A percentile compares a stretch with the other conserved stretches of the same genome.
phyloP scores from a whole-genome alignment of 2,797 vertebrate species.

The Lateolabrax maculatus region DNA sequence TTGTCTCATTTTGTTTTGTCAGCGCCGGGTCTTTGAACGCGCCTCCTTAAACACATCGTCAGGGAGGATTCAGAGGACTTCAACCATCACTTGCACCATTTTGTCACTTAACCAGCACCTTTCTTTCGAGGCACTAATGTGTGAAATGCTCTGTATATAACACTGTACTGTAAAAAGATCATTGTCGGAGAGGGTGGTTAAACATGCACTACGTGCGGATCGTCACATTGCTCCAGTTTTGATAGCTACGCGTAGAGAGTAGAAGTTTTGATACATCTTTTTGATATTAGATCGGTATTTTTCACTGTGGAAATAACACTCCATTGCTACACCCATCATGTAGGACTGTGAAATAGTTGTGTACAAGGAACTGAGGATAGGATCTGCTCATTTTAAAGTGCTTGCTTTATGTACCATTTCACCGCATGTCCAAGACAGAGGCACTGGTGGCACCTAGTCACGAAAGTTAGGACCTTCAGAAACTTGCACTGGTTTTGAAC shows the following conservation, averaged over 20 bases:
- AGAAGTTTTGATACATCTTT: slow-evolving; percentile 77
- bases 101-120: slow-evolving; percentile 74
- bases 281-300: slow-evolving; percentile 79
- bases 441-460: too few relatives aligned
- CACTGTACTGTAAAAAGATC: slow-evolving; percentile 62
- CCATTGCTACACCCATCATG: slow-evolving; percentile 15
- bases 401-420: slow-evolving; percentile 5
- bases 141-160: slow-evolving; percentile 66
- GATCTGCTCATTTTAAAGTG: slow-evolving; percentile 5
- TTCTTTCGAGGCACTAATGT: slow-evolving; percentile 68
- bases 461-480: neutral
- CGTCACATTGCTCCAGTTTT: slow-evolving; percentile 55
- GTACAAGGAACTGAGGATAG: neutral
- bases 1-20: neutral
- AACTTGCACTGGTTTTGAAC: neutral
- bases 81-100: slow-evolving; percentile 57
- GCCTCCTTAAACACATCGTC: slow-evolving; percentile 15
- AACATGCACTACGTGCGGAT: slow-evolving; percentile 56
- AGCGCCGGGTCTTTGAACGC: slow-evolving; percentile 40
- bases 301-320: slow-evolving; percentile 54
- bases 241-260: slow-evolving; percentile 60
- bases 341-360: slow-evolving; percentile 33
- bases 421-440: neutral
- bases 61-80: slow-evolving; percentile 28
- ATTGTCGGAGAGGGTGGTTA: slow-evolving; percentile 5